Percentiles rank a stretch among this genome's conserved stretches.
phyloP scores from a whole-genome alignment of 2,113 vertebrate species.

The Equus przewalskii region DNA sequence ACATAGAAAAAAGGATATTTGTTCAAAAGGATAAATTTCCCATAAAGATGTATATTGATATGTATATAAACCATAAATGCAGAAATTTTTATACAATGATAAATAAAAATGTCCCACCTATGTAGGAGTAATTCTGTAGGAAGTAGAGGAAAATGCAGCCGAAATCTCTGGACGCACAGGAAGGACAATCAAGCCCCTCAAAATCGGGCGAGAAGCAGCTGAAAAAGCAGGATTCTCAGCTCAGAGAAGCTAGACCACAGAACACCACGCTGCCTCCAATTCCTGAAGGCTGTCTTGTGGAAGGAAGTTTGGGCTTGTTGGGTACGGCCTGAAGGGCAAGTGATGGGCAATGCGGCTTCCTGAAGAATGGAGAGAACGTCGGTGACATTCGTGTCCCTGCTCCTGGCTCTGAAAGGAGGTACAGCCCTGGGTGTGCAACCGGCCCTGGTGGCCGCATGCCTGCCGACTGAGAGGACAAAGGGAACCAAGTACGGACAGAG shows the following conservation, averaged over 20 bases:
- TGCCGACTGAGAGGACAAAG: not conserved
- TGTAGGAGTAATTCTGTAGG: not conserved
- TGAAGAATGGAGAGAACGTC: not conserved
- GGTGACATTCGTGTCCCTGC: not conserved
- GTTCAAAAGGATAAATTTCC: not conserved
- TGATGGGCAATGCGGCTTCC: not conserved
- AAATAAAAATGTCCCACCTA: not conserved
- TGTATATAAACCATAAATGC: not conserved
- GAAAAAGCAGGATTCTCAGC: not conserved
- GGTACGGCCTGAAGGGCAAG: not conserved
- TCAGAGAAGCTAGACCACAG: not conserved
- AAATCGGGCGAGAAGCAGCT: not conserved
- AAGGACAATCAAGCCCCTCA: not conserved
- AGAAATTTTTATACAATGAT: not conserved
- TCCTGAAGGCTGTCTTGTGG: not conserved
- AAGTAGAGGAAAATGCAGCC: not conserved
- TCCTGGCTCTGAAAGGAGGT: not conserved
- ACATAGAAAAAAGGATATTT: not conserved
- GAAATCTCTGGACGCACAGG: not conserved
- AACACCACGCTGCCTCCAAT: not conserved
- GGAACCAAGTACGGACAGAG: not conserved
- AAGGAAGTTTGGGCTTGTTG: not conserved
- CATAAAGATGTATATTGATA: not conserved
- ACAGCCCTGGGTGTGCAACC: no score
- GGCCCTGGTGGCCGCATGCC: no score